Base-by-base conservation (phyloP, 2,113 vertebrate species). In the Deroptyus accipitrinus region DNA sequence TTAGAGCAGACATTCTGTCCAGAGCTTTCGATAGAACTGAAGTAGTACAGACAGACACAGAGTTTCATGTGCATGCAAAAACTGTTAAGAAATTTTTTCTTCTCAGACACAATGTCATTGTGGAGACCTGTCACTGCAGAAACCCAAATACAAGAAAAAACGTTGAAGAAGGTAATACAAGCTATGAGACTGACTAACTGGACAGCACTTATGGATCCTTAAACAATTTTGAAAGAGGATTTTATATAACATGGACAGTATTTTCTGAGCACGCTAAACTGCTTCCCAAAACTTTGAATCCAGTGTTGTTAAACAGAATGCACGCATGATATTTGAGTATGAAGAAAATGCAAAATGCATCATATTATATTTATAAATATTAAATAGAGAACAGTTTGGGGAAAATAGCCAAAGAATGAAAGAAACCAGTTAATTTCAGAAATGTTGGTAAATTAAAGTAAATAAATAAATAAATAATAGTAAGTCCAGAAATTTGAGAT, bases 391-490 rank as follows among this genome's bases (percentile, higher is more conserved):
- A 61, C 5, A 48, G 18, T 41, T 13, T 69, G 39, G 72, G 16
- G 23, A 67, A 92, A 90, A 74, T 10, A 72, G 22, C 3, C 7
- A 49, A 84, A 81, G 28, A 55, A 69, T 14, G 2, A 46, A 25
- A 64, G 67, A 75, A 39, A 3, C 0, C 2, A 73, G 3, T 10
- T 55, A 49, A 42, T 86, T 92, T 75, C 49, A 80, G 27, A 95
- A 93, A 54, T 19, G 11, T 2, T 37, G 13, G 22, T 52, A 77
- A 70, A 70, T 88, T 39, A 6, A 24, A 48, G n/a, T n/a, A n/a
- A 76, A 0, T 0, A 22, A 8, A 4, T 3, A 7, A 3, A 41
- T 8, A 4, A 59, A 39, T 39, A 1, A 51, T 52, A 10, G 16
- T 51, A 66, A 69, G 68, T 88, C 59, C 46, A 69, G 48, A 88